phyloP scores from a whole-genome alignment of 2,113 vertebrate species.

The Chinchilla lanigera region DNA sequence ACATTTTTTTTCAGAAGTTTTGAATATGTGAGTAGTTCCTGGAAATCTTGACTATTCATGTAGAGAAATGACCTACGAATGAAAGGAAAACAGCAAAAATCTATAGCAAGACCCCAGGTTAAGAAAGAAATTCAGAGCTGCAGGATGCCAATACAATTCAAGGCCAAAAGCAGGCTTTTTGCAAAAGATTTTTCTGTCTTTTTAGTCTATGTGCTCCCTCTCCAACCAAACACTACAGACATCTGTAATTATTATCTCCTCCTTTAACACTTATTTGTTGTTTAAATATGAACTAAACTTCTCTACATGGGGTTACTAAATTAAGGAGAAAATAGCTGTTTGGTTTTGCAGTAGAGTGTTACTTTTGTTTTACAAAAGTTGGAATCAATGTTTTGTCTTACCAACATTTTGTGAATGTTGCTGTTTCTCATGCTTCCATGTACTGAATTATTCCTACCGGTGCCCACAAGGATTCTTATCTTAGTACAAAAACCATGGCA shows the following conservation, averaged over 20 bases:
- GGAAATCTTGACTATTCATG: slow-evolving; percentile 63
- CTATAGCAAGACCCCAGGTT: background rate
- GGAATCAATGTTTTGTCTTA: background rate
- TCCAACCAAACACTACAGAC: background rate
- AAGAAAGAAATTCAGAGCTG: background rate
- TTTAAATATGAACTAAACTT: background rate
- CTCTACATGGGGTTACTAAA: background rate
- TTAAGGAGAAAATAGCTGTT: background rate
- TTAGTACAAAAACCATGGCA: background rate
- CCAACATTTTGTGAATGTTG: background rate
- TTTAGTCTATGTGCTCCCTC: background rate
- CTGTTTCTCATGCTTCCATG: background rate
- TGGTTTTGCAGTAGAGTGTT: background rate
- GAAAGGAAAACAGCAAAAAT: slow-evolving; percentile 46
- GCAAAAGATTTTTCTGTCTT: background rate
- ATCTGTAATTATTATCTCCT: background rate
- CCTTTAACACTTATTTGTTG: background rate
- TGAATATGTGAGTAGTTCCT: slow-evolving; percentile 58
- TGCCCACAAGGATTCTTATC: background rate
- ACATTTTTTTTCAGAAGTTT: background rate
- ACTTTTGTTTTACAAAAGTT: background rate
- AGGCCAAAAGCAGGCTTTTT: background rate
- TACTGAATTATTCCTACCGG: background rate
- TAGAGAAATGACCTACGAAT: slow-evolving; percentile 42
- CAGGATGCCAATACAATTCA: background rate